Conservation (phyloP, 2,113 vertebrate genomes). For the Sapajus apella region DNA sequence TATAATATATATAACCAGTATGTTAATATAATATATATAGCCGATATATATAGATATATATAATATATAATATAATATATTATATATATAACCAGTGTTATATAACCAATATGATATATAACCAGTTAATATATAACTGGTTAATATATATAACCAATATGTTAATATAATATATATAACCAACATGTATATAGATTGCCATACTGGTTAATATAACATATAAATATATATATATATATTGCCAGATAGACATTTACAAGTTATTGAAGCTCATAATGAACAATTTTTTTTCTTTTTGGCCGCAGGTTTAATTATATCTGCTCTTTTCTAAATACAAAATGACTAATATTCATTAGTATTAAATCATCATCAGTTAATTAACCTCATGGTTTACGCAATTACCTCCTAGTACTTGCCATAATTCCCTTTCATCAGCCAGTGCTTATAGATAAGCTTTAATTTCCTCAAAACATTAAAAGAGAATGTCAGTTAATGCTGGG, state of each 20-base stretch:
- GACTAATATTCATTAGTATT: constrained; percentile 10
- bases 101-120: no score
- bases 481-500: constrained; percentile 28
- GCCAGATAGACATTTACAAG: not conserved
- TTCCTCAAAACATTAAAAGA: constrained; percentile 61
- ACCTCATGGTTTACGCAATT: constrained; percentile 53
- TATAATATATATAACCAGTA: no score
- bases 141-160: not conserved
- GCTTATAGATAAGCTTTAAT: constrained; percentile 46
- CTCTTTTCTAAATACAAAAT: constrained; percentile 19
- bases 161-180: no score
- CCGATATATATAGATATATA: not conserved
- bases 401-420: constrained; percentile 19
- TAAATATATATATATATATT: not conserved
- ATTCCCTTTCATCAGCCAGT: constrained; percentile 59
- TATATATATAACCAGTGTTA: no score
- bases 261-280: not conserved
- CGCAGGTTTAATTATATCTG: not conserved
- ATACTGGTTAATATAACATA: no score
- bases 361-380: constrained; percentile 69
- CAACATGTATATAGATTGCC: no score
- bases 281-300: not conserved
- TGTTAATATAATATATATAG: not conserved
- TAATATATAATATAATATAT: not conserved
- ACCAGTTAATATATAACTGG: not conserved